These are phyloP conservation scores for Ancistrus triradiatus DNA, from an alignment of 2,113 vertebrate species.

Conservation along the genomic window DNA sequence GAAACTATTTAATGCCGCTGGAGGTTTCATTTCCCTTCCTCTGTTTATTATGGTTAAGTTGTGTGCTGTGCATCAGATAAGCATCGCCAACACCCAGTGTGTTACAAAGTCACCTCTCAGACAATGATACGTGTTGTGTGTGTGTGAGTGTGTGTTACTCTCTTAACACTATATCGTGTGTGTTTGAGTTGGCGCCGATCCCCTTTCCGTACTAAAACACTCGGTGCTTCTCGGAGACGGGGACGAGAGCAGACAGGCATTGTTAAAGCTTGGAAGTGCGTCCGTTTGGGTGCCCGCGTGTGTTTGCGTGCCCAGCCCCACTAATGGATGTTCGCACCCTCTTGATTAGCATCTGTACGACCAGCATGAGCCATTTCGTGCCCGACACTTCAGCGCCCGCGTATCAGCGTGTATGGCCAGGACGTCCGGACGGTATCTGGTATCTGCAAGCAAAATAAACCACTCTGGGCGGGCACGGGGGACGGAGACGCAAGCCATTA, in stretches of 20 bases:
- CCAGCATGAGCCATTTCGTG: constrained; percentile 16
- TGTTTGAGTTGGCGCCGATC: constrained; percentile 89
- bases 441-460: constrained; percentile 18
- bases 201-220: constrained; percentile 84
- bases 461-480: not conserved
- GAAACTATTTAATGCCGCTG: not conserved
- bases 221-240: constrained; percentile 64
- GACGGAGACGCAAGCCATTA: not conserved
- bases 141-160: constrained; percentile 68
- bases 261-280: constrained; percentile 44
- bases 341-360: constrained; percentile 41
- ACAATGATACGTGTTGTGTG: constrained; percentile 48
- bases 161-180: constrained; percentile 79
- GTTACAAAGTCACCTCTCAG: constrained; percentile 34
- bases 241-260: constrained; percentile 64
- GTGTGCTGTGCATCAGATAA: constrained; percentile 47
- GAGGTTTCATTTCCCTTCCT: not conserved
- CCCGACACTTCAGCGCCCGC: constrained; percentile 23
- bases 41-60: not conserved
- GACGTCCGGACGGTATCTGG: not conserved
- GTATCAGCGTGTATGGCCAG: constrained; percentile 11
- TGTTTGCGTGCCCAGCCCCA: constrained; percentile 13
- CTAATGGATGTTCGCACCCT: constrained; percentile 41
- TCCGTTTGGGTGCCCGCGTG: constrained; percentile 21
- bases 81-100: constrained; percentile 39